Base-by-base conservation (phyloP, 2,113 vertebrate species). In the Melanerpes formicivorus region DNA sequence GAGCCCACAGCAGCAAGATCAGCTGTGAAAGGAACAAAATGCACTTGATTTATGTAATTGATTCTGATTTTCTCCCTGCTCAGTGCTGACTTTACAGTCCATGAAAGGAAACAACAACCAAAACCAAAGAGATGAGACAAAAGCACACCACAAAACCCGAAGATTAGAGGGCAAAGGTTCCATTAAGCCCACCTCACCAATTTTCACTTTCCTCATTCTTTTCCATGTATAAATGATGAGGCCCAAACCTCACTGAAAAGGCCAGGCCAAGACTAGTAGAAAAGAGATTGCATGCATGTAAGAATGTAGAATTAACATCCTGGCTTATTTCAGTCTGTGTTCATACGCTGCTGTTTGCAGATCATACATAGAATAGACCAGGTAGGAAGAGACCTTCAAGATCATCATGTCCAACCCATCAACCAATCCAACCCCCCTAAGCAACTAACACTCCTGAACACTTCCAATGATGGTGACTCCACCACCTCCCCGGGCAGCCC, bases 221-320 rank as follows among this genome's bases (percentile, higher is more conserved):
- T 54, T 10, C 9, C 22, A 2, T 14, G 6, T 27, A 34, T 29
- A 40, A 60, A 48, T 34, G 2, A 78, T 22, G 11, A 88, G 1
- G 5, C 25, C 13, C 21, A 67, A 73, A 54, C 4, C 11, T 64
- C 54, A 27, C 8, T 46, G 12, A 56, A 71, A 37, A 89, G 22
- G 5, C 32, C 13, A 44, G 23, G 23, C 15, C 15, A 72, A 76
- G 37, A 58, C 16, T 25, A 7, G 8, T 26, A 29, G 23, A 10
- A 18, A 50, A n/a, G 29, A 25, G 1, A 52, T 0, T 4, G 30
- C 4, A 54, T 9, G 19, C 9, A 23, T 14, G 0, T 11, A 67
- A 60, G 52, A 65, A 58, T 10, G 14, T 54, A 32, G 52, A 84
- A 71, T 15, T 52, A 50, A 21, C 59, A 27, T 52, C 10, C 37